A percentile compares a stretch with the other conserved stretches of the same genome.
These are phyloP conservation scores for Anthophora plumipes DNA, from an alignment of 2,888 invertebrate species.

Conservation along the genomic window DNA sequence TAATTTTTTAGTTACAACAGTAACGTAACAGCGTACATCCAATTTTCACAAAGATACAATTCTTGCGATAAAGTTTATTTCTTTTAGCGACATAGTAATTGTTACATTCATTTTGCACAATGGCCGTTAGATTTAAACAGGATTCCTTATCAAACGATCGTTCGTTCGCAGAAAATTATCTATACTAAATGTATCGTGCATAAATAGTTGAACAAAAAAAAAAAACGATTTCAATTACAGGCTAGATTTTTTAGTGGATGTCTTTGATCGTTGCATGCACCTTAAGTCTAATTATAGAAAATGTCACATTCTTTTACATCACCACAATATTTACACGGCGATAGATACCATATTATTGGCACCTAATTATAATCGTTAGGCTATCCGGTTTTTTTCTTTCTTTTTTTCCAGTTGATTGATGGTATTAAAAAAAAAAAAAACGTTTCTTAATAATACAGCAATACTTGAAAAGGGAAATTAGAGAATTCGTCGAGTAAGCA, in stretches of 20 bases:
- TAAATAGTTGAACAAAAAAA: constrained; percentile 69
- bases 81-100: constrained; percentile 53
- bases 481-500: constrained; percentile 24
- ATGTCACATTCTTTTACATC: constrained; percentile 69
- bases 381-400: constrained; percentile 43
- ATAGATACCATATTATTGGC: constrained; percentile 61
- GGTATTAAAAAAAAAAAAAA: constrained; percentile 39
- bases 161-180: constrained; percentile 39
- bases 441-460: constrained; percentile 68
- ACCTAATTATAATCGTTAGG: constrained; percentile 62
- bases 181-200: constrained; percentile 53
- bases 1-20: background rate
- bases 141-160: constrained; percentile 37
- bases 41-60: background rate
- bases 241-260: constrained; percentile 57
- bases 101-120: constrained; percentile 59
- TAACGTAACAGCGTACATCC: background rate
- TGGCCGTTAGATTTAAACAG: constrained; percentile 37
- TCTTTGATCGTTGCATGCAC: constrained; percentile 76
- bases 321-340: constrained; percentile 66
- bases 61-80: constrained; percentile 55
- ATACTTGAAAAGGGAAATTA: constrained; percentile 62
- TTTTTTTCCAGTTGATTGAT: constrained; percentile 35
- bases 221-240: constrained; percentile 56
- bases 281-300: constrained; percentile 75